These are phyloP conservation scores for Astreopora myriophthalma DNA, from an alignment of 64 coral and sea anemone species.

Conservation along the genomic window DNA sequence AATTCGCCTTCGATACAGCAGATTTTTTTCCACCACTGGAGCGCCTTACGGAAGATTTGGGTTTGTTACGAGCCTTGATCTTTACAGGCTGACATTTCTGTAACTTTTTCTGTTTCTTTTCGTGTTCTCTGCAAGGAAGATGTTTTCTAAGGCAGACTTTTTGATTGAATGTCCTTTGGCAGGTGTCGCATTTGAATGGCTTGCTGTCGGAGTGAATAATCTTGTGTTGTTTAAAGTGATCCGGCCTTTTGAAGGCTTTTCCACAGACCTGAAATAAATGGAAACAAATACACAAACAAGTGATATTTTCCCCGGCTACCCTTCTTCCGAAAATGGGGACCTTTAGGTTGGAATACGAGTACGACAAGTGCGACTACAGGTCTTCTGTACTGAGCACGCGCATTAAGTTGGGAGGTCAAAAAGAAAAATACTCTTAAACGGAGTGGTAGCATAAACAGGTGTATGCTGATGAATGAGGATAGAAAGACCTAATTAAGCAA, in stretches of 20 bases:
- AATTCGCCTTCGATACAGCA: background rate
- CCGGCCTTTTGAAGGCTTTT: conserved; percentile 35
- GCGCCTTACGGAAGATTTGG: background rate
- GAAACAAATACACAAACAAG: background rate
- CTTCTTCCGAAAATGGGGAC: background rate
- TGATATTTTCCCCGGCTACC: background rate
- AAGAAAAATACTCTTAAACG: no score
- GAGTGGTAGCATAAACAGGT: no score
- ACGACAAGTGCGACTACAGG: no score
- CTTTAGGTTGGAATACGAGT: no score
- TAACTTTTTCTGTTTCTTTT: conserved; percentile 42
- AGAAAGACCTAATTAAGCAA: no score
- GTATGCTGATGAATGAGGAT: no score
- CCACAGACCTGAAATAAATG: conserved; percentile 3
- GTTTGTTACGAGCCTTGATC: background rate
- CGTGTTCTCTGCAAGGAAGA: conserved; percentile 28
- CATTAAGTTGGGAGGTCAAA: no score
- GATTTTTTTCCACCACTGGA: background rate
- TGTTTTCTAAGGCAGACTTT: conserved; percentile 38
- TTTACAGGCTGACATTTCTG: background rate
- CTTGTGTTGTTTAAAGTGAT: conserved; percentile 47
- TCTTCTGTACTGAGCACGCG: no score
- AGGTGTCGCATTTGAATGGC: conserved; percentile 43
- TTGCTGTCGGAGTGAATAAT: conserved; percentile 35
- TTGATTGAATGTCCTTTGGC: conserved; percentile 40